Conservation (phyloP, 2,888 invertebrate genomes). For the Cantharis nigra region DNA sequence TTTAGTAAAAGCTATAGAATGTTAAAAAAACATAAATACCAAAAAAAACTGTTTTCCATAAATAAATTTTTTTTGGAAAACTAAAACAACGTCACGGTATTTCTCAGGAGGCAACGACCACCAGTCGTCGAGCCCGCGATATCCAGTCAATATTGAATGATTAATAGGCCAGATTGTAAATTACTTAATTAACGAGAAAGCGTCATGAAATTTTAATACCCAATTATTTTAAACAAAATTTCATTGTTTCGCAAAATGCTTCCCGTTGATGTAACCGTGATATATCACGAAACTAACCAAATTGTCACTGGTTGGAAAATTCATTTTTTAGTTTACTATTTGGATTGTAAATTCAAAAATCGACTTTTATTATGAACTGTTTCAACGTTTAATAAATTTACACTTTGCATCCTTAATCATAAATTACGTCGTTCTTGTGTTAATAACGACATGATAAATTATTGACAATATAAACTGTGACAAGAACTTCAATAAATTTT, state of each 20-base stretch:
- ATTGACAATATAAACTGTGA: not conserved
- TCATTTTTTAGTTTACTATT: not conserved
- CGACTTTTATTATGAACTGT: not conserved
- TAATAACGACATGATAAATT: constrained; percentile 7
- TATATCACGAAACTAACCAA: not conserved
- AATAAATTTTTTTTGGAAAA: not conserved
- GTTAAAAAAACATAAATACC: not conserved
- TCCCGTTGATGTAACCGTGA: not conserved
- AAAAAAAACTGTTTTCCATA: not conserved
- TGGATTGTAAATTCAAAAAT: not conserved
- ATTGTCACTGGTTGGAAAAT: not conserved
- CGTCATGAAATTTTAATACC: not conserved
- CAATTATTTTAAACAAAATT: not conserved
- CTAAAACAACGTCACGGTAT: not conserved
- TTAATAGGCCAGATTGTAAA: not conserved
- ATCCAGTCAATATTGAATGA: not conserved
- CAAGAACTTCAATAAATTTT: constrained; percentile 1
- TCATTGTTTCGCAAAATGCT: not conserved
- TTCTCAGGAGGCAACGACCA: not conserved
- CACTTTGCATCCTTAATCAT: not conserved
- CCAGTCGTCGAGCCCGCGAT: not conserved
- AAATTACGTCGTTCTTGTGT: not conserved
- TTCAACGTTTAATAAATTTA: not conserved
- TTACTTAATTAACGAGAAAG: not conserved
- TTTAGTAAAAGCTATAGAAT: constrained; percentile 3